These are phyloP conservation scores for Typhlomys cinereus DNA, from an alignment of 2,113 vertebrate genomes.

Conservation along the genomic window DNA sequence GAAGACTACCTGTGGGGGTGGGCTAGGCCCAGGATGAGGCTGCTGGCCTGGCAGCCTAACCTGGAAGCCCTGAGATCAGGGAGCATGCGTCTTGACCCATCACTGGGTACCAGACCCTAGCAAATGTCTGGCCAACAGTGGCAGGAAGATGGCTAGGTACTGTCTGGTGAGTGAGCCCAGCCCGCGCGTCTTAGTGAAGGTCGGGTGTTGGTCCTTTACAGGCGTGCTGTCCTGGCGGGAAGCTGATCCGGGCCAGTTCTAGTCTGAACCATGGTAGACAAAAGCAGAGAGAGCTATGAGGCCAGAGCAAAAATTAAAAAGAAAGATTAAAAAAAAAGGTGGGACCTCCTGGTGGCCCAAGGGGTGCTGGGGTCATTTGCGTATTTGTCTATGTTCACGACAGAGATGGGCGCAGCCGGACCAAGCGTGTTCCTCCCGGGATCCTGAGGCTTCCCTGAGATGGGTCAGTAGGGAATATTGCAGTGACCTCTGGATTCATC, in stretches of 20 bases:
- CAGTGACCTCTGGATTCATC: neutral
- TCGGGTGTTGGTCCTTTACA: neutral
- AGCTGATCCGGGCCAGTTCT: neutral
- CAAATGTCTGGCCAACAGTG: neutral
- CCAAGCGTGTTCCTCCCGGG: neutral
- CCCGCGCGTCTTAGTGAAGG: neutral
- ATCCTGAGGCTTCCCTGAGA: too few species aligned
- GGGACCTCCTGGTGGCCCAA: neutral
- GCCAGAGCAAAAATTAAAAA: neutral
- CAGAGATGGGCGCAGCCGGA: fast-evolving
- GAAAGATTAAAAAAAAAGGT: neutral
- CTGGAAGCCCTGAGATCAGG: neutral
- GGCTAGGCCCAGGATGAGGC: neutral
- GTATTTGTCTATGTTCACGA: neutral
- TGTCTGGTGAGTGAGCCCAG: neutral
- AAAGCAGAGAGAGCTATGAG: neutral
- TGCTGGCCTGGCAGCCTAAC: neutral
- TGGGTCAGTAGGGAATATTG: neutral
- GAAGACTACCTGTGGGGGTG: neutral
- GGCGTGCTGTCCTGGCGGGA: neutral
- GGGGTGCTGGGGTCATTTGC: fast-evolving
- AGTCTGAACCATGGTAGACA: neutral
- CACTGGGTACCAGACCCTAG: neutral
- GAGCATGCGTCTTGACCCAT: neutral
- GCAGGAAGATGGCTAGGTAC: neutral